Evolutionary conservation across 2,888 invertebrate genomes (phyloP).

Genomic region (Stenichneumon culpator): DNA sequence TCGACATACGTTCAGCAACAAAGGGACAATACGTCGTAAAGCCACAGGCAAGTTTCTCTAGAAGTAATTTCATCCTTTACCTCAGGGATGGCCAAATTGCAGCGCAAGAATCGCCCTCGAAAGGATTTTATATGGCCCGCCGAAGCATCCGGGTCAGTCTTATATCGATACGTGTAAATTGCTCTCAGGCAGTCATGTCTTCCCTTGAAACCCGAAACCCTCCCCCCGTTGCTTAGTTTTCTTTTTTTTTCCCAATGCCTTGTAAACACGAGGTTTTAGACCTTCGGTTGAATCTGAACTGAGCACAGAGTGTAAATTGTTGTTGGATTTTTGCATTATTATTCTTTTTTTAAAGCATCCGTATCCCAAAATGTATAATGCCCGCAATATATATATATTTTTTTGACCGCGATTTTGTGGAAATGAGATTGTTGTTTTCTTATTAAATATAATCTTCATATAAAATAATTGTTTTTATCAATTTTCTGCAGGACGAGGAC

Average conservation of each 20-base stretch:
- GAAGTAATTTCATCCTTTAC: slow-evolving; percentile 73
- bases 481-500: slow-evolving; percentile 88
- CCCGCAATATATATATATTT: slow-evolving; percentile 47
- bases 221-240: slow-evolving; percentile 18
- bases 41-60: slow-evolving; percentile 86
- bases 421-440: slow-evolving; percentile 5
- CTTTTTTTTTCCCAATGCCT: slow-evolving; percentile 8
- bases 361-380: slow-evolving; percentile 26
- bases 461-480: slow-evolving; percentile 19
- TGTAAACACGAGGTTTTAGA: slow-evolving; percentile 35
- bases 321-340: slow-evolving; percentile 18
- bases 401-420: slow-evolving; percentile 37
- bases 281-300: slow-evolving; percentile 5
- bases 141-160: slow-evolving; percentile 73
- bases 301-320: slow-evolving; percentile 36
- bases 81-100: slow-evolving; percentile 72
- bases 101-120: slow-evolving; percentile 70
- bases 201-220: slow-evolving; percentile 23
- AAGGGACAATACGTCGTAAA: slow-evolving; percentile 89
- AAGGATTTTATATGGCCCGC: slow-evolving; percentile 73
- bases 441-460: background rate
- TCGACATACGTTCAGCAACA: slow-evolving; percentile 89
- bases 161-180: slow-evolving; percentile 62
- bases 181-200: slow-evolving; percentile 58
- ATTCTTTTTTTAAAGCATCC: slow-evolving; percentile 35